A percentile compares a stretch with the other conserved stretches of the same genome.
These are phyloP conservation scores for Corella eumyota DNA, from an alignment of 23 tunicate genomes.

Conservation along the genomic window DNA sequence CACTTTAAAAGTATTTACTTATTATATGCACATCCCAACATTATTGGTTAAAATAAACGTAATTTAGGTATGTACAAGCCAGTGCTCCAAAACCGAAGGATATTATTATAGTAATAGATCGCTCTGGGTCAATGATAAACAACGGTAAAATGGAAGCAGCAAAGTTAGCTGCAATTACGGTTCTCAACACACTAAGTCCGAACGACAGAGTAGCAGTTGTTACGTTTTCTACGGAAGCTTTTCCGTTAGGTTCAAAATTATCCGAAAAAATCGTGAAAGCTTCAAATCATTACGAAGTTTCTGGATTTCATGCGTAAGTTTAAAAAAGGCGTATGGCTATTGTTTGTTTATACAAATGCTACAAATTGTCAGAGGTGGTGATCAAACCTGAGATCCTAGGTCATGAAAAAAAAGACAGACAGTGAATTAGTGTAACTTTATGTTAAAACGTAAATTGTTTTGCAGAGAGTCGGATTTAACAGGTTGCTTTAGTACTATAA, in stretches of 20 bases:
- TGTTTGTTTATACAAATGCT: no score
- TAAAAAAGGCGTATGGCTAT: background rate
- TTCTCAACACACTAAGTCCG: slow-evolving; percentile 50
- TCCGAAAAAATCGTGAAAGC: background rate
- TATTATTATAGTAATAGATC: slow-evolving; percentile 51
- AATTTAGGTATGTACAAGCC: slow-evolving; percentile 97
- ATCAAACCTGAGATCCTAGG: background rate
- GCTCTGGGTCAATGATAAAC: slow-evolving; percentile 66
- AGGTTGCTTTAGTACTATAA: slow-evolving; percentile 26
- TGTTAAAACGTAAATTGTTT: no score
- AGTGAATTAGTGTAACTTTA: no score
- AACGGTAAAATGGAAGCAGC: slow-evolving; percentile 43
- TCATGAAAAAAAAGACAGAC: no score
- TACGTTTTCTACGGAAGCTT: slow-evolving; percentile 52
- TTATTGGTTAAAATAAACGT: no score
- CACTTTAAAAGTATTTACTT: no score
- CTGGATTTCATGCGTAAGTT: slow-evolving; percentile 1
- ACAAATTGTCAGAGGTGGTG: no score
- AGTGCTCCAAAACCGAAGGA: slow-evolving; percentile 85
- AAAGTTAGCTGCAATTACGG: slow-evolving; percentile 54
- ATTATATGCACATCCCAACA: no score
- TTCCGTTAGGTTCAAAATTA: slow-evolving; percentile 29
- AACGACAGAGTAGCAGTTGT: slow-evolving; percentile 67
- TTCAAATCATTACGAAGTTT: background rate
- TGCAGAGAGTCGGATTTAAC: no score